phyloP scores from a whole-genome alignment of 1,140 invertebrate species.

The Yoshiicerus persimilis region DNA sequence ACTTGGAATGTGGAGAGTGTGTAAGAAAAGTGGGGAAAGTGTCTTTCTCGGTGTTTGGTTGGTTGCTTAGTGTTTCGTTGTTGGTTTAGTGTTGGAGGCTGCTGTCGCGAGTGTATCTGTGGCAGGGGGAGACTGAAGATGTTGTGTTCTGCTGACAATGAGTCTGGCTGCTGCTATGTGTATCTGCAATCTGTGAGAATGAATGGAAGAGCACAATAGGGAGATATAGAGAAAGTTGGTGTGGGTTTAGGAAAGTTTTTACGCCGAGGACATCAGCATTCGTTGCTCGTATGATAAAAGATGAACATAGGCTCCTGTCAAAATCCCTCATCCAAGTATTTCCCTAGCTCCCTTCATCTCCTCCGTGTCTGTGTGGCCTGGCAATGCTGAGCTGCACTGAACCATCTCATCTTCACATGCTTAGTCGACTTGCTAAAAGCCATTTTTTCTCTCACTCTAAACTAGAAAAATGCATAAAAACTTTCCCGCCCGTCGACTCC shows the following conservation, averaged over 20 bases:
- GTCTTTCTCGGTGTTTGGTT: not conserved
- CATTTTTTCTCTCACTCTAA: slow-evolving; percentile 18
- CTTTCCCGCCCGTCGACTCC: slow-evolving; percentile 25
- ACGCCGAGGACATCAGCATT: slow-evolving; percentile 28
- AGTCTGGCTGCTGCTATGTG: not conserved
- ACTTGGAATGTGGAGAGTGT: not conserved
- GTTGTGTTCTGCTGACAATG: not conserved
- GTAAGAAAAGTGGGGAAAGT: not conserved
- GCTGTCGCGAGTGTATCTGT: not conserved
- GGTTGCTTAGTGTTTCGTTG: not conserved
- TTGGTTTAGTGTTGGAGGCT: not conserved
- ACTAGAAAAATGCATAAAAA: slow-evolving; percentile 24
- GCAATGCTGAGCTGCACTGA: not conserved
- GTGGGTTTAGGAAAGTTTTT: not conserved
- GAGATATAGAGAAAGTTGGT: not conserved
- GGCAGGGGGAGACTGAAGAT: not conserved
- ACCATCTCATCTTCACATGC: slow-evolving; percentile 29
- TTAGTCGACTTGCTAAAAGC: slow-evolving; percentile 35
- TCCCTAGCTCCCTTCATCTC: not conserved
- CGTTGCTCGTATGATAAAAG: slow-evolving; percentile 28
- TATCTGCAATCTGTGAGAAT: not conserved
- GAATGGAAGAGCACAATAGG: not conserved
- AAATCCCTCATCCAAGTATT: slow-evolving; percentile 24
- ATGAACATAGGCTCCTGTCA: slow-evolving; percentile 28
- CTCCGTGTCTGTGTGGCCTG: not conserved